These are phyloP conservation scores for Mya arenaria DNA, from an alignment of 1,140 invertebrate genomes.

Conservation along the genomic window DNA sequence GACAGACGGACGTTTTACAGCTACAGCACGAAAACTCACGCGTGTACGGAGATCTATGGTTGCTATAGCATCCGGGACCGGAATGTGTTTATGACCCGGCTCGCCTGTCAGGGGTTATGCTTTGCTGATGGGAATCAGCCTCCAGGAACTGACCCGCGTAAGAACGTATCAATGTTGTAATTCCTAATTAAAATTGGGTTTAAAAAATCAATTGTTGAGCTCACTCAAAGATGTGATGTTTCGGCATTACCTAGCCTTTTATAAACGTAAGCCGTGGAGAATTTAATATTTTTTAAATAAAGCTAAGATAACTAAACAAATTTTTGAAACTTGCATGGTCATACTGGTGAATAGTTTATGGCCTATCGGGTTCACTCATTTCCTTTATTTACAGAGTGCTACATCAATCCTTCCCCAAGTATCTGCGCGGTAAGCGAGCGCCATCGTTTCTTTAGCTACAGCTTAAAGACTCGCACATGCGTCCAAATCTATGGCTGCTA, in stretches of 20 bases:
- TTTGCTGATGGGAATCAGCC: no score
- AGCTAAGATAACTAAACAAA: not conserved
- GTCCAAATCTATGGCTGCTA: constrained; percentile 45
- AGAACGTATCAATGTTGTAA: not conserved
- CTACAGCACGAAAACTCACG: not conserved
- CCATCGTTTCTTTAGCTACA: constrained; percentile 26
- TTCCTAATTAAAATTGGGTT: no score
- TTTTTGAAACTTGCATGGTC: not conserved
- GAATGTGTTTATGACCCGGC: constrained; percentile 4
- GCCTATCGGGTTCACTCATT: not conserved
- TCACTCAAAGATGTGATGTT: no score
- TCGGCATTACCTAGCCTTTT: no score
- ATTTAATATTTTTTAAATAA: no score
- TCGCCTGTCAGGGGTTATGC: not conserved
- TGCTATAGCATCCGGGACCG: constrained; percentile 9
- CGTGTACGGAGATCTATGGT: constrained; percentile 3
- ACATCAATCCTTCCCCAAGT: constrained; percentile 32
- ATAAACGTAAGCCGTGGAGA: no score
- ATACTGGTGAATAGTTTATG: not conserved
- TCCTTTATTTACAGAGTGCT: constrained; percentile 29
- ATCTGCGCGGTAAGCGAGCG: constrained; percentile 23
- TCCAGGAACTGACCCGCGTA: constrained; percentile 44
- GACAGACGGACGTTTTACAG: not conserved
- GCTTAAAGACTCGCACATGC: constrained; percentile 34
- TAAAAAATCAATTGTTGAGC: no score